Conservation (phyloP, 2,888 invertebrate species). For the Gisinianus flammeolus region DNA sequence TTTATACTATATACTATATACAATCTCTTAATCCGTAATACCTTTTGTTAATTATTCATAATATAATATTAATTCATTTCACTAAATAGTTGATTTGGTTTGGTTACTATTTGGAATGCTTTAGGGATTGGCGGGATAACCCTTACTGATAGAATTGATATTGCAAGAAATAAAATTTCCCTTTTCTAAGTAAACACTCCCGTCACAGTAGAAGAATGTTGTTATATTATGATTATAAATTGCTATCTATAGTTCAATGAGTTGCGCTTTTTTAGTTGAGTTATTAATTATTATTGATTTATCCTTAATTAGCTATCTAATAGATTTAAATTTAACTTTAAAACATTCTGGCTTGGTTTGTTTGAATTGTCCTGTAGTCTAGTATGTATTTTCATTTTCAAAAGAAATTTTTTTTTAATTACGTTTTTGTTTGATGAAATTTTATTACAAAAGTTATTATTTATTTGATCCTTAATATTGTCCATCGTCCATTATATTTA, state of each 20-base stretch:
- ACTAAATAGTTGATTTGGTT: background rate
- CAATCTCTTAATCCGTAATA: background rate
- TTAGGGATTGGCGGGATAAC: slow-evolving; percentile 13
- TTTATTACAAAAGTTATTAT: too few relatives aligned
- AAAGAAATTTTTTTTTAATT: too few relatives aligned
- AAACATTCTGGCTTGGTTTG: background rate
- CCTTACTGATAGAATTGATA: background rate
- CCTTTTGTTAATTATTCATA: too few relatives aligned
- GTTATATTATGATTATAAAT: background rate
- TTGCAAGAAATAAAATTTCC: background rate
- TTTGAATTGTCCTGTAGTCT: background rate
- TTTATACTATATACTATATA: background rate
- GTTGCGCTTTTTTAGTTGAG: too few relatives aligned
- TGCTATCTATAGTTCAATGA: background rate
- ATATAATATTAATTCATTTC: background rate
- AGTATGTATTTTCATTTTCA: too few relatives aligned
- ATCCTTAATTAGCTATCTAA: too few relatives aligned
- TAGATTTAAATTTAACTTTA: too few relatives aligned
- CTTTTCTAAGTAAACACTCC: background rate
- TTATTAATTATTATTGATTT: too few relatives aligned
- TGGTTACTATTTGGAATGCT: slow-evolving; percentile 7
- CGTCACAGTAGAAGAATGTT: background rate
- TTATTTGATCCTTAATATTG: too few relatives aligned
- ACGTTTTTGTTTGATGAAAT: too few relatives aligned
- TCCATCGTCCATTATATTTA: too few relatives aligned